These are phyloP conservation scores for Zaprionus africanus DNA, from an alignment of 1,140 invertebrate genomes.

Conservation along the genomic window DNA sequence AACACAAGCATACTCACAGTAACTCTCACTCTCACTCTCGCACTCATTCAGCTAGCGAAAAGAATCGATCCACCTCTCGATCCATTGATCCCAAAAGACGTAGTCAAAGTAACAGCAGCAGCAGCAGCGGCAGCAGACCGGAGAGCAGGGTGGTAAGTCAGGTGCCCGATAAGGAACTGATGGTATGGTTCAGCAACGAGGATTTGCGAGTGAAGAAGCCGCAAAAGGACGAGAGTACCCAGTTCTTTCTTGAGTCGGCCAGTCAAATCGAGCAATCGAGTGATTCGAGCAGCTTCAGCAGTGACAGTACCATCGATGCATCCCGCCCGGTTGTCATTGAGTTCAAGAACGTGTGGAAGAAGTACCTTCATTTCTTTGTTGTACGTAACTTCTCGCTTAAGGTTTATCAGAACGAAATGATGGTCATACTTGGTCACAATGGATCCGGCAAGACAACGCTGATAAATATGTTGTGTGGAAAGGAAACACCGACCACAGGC, in stretches of 20 bases:
- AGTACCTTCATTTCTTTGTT: slow-evolving; percentile 22
- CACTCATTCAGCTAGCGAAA: no score
- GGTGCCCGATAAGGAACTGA: neutral
- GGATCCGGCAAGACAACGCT: slow-evolving; percentile 52
- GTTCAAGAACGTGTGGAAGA: slow-evolving; percentile 48
- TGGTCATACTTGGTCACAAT: slow-evolving; percentile 57
- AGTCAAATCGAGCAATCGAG: neutral
- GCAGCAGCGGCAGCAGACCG: neutral
- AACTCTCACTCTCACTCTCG: no score
- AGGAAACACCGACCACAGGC: slow-evolving; percentile 13
- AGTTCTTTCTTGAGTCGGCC: neutral
- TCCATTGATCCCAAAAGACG: neutral
- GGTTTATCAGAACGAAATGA: slow-evolving; percentile 46
- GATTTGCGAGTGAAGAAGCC: neutral
- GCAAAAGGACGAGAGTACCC: neutral
- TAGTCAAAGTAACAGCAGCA: neutral
- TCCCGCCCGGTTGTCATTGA: slow-evolving; percentile 13
- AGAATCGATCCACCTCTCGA: neutral
- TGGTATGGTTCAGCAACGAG: slow-evolving; percentile 7
- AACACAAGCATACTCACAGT: no score
- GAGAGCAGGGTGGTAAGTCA: neutral
- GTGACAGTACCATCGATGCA: neutral
- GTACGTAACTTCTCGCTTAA: slow-evolving; percentile 30
- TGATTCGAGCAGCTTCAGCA: no score
- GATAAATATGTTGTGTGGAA: slow-evolving; percentile 42